A percentile compares a stretch with the other conserved stretches of the same genome.
phyloP scores from a whole-genome alignment of 2,888 invertebrate species.

The Rhogogaster chlorosoma region DNA sequence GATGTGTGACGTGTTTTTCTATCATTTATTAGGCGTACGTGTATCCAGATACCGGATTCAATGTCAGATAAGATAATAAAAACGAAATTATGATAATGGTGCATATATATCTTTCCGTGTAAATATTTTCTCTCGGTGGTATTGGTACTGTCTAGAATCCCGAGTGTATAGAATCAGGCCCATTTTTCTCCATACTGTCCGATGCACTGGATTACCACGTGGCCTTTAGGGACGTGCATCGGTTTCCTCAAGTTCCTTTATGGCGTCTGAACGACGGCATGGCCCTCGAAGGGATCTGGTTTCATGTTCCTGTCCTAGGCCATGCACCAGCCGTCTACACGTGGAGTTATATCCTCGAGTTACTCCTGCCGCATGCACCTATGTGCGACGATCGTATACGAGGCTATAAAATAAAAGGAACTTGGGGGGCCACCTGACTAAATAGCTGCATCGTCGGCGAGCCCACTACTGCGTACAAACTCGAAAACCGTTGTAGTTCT shows the following conservation, averaged over 20 bases:
- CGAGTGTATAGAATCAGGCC: not conserved
- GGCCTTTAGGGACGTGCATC: constrained; percentile 9
- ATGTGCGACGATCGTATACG: not conserved
- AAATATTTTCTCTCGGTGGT: no score
- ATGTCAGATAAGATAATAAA: not conserved
- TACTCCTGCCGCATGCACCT: not conserved
- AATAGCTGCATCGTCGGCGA: not conserved
- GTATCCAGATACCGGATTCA: not conserved
- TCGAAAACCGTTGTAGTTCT: not conserved
- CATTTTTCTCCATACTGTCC: not conserved
- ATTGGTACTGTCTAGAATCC: not conserved
- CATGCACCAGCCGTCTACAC: constrained; percentile 7
- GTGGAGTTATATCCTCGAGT: constrained; percentile 14
- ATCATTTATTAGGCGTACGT: not conserved
- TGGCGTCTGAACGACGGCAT: not conserved
- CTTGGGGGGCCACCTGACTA: constrained; percentile 41
- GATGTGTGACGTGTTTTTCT: not conserved
- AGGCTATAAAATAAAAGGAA: constrained; percentile 27
- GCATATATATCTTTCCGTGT: no score
- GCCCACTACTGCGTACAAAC: not conserved
- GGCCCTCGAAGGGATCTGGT: constrained; percentile 41
- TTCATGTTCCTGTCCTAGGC: constrained; percentile 43
- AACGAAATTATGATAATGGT: not conserved
- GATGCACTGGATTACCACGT: constrained; percentile 7
- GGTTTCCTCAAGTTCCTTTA: not conserved